Conservation (phyloP, 2,113 vertebrate species). For the Scolopax mira region DNA sequence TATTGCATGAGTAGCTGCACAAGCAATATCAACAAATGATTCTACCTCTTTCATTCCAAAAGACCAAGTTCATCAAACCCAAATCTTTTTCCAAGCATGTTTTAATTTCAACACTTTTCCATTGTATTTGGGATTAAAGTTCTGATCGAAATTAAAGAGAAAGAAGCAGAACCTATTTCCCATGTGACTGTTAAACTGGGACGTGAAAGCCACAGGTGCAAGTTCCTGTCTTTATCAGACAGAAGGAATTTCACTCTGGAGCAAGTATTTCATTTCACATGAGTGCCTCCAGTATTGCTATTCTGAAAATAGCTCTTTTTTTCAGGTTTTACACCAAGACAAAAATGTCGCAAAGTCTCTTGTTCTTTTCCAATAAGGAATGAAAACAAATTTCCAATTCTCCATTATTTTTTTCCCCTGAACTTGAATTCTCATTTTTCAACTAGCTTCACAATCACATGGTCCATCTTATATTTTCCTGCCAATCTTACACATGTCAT, state of each 20-base stretch:
- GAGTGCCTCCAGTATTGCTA: conserved; percentile 23
- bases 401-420: not conserved
- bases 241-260: not conserved
- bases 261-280: conserved; percentile 41
- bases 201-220: conserved; percentile 27
- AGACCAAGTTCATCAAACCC: not conserved
- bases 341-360: not conserved
- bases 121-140: not conserved
- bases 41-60: not conserved
- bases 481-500: conserved; percentile 49
- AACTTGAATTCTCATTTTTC: conserved; percentile 13
- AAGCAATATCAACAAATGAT: not conserved
- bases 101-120: not conserved
- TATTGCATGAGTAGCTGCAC: not conserved
- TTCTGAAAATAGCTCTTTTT: not conserved
- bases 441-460: not conserved
- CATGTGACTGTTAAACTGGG: not conserved
- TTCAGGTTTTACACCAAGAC: not conserved
- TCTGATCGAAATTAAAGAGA: not conserved
- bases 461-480: conserved; percentile 26
- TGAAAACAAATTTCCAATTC: not conserved
- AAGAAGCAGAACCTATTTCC: conserved; percentile 8
- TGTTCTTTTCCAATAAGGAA: not conserved
- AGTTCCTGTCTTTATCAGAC: conserved; percentile 26
- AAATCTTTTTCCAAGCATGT: not conserved